These are phyloP conservation scores for Aphaenogaster rudis DNA, from an alignment of 1,140 invertebrate species.

Conservation along the genomic window DNA sequence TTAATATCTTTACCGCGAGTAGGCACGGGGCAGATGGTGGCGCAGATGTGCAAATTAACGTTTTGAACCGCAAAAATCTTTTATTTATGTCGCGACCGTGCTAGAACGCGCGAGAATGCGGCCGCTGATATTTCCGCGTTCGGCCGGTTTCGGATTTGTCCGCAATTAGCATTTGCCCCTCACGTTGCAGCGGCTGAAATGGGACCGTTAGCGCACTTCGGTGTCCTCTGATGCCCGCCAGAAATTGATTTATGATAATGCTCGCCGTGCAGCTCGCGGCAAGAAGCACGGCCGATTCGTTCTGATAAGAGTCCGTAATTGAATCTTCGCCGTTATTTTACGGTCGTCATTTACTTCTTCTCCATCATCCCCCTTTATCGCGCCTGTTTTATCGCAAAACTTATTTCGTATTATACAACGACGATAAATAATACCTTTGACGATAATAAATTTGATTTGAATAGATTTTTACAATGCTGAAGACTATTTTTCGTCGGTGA, in stretches of 20 bases:
- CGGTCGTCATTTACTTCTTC: not conserved
- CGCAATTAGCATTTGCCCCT: constrained; percentile 67
- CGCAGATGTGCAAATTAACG: constrained; percentile 68
- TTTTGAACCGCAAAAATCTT: constrained; percentile 62
- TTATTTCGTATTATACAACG: not conserved
- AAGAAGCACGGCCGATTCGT: constrained; percentile 22
- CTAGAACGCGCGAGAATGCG: not conserved
- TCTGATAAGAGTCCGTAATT: constrained; percentile 39
- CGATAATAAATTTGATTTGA: constrained; percentile 19
- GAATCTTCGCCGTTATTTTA: constrained; percentile 27
- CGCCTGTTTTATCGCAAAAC: not conserved
- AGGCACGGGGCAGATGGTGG: constrained; percentile 17
- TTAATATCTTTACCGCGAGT: constrained; percentile 72
- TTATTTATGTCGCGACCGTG: constrained; percentile 42
- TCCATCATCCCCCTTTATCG: not conserved
- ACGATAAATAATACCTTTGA: not conserved
- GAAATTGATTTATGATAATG: constrained; percentile 71
- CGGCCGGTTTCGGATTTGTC: constrained; percentile 4
- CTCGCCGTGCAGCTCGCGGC: not conserved
- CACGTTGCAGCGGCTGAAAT: constrained; percentile 16
- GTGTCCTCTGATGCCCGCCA: constrained; percentile 31
- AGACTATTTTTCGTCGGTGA: not conserved
- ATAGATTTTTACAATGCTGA: not conserved
- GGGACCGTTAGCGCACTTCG: constrained; percentile 46
- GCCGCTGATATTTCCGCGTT: constrained; percentile 61